Evolutionary conservation across 2,888 invertebrate genomes (phyloP), one percentile per base, ranked within the genome.

Genomic region (Trichogramma evanescens): DNA sequence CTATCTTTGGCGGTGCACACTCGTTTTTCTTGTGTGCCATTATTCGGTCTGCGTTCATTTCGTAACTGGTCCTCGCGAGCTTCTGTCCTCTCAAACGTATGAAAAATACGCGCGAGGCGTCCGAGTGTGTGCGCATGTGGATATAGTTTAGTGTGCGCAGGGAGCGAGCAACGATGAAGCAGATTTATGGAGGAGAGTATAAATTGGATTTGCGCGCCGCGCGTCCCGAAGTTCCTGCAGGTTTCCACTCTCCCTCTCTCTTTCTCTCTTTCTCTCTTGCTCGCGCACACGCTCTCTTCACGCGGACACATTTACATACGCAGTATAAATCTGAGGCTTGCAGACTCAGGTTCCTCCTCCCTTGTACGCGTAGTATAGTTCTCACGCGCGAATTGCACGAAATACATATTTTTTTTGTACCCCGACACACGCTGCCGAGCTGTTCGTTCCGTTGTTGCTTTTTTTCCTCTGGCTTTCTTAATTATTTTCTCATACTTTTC

Each of bases 181-280:
- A 66, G 67, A 69, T 69, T 70, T 69, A 64, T 66, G 65, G 64
- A 62, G 64, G 66, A 67, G 58, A 54, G 56, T 52, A 62, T 64
- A 62, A 64, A 64, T 64, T 64, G 62, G 64, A 62, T 62, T 59
- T 66, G 65, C 66, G 67, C 65, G 26, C 26, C 26, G 26, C 26
- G 26, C 63, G 63, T 54, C 61, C 63, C 54, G 65, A 26, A 65
- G 64, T 65, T 62, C 38, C 60, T 39, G 13, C 54, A 43, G 50
- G 55, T 51, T 55, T 26, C 50, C 48, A 55, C 56, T 55, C 48
- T n/a, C 46, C 54, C 54, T 26, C 7, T 53, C 38, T 7, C 45
- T 53, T 7, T 43, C 2, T 50, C 52, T 38, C 52, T 52, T 48
- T 9, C 46, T 43, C 13, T 45, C 54, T 38, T 43, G 1, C 26